A percentile compares a stretch with the other conserved stretches of the same genome.
These are phyloP conservation scores for Mizuhopecten yessoensis DNA, from an alignment of 1,140 invertebrate species.

Conservation along the genomic window DNA sequence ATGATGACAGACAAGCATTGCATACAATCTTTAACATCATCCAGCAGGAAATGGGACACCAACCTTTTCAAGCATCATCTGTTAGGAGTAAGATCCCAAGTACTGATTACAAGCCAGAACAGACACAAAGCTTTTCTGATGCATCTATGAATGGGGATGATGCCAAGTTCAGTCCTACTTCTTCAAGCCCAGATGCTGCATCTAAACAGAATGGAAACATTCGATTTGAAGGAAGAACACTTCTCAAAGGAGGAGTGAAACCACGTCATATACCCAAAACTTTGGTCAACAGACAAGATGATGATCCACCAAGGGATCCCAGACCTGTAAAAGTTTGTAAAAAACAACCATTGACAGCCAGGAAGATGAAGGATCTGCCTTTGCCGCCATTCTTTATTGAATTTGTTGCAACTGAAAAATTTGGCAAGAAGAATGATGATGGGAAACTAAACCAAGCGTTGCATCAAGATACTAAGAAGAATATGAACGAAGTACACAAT, in stretches of 20 bases:
- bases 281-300: conserved; percentile 52
- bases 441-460: not conserved
- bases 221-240: conserved; percentile 68
- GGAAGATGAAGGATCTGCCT: conserved; percentile 3
- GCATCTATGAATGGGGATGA: not conserved
- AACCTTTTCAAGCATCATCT: not conserved
- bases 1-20: conserved; percentile 55
- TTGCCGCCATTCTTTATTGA: not conserved
- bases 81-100: not conserved
- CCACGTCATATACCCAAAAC: conserved; percentile 70
- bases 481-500: not conserved
- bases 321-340: conserved; percentile 36
- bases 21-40: conserved; percentile 54
- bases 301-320: conserved; percentile 60
- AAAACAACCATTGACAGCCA: not conserved
- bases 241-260: conserved; percentile 70
- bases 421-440: not conserved
- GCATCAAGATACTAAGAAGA: not conserved
- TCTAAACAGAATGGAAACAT: not conserved
- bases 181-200: not conserved
- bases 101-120: not conserved
- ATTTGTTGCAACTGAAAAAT: conserved; percentile 28
- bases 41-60: conserved; percentile 45
- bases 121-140: not conserved
- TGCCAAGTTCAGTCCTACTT: not conserved